Evolutionary conservation across 2,888 invertebrate genomes (phyloP).

Genomic region (Hypsopygia costalis): DNA sequence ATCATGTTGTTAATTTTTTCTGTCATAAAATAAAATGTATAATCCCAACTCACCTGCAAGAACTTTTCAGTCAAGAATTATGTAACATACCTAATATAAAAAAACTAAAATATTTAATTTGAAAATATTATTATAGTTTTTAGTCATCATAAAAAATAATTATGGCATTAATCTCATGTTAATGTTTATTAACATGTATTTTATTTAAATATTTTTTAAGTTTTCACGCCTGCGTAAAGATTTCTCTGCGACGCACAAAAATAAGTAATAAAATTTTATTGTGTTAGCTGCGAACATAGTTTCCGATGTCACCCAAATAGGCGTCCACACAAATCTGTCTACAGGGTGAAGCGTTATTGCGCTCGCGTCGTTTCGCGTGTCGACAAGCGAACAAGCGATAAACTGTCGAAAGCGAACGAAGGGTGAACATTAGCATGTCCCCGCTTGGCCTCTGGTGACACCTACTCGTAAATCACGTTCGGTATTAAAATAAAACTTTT

Average conservation of each 20-base stretch:
- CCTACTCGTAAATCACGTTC: constrained; percentile 39
- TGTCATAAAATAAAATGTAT: too few relatives aligned
- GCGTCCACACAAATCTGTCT: constrained; percentile 58
- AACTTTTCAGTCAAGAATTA: too few relatives aligned
- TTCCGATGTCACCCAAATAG: constrained; percentile 59
- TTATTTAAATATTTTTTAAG: not conserved
- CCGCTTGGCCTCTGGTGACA: constrained; percentile 29
- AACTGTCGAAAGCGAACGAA: constrained; percentile 41
- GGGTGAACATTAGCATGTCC: constrained; percentile 42
- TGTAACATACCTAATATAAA: too few relatives aligned
- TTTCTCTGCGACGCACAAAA: constrained; percentile 14
- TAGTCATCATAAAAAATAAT: too few relatives aligned
- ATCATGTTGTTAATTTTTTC: too few relatives aligned
- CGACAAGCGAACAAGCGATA: constrained; percentile 41
- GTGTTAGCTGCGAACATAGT: constrained; percentile 37
- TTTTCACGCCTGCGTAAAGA: constrained; percentile 11
- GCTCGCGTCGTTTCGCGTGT: constrained; percentile 40
- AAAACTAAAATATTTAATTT: too few relatives aligned
- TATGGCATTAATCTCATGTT: too few relatives aligned
- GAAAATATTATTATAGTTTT: too few relatives aligned
- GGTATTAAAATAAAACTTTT: constrained; percentile 29
- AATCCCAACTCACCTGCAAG: too few relatives aligned
- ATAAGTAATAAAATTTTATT: constrained; percentile 34
- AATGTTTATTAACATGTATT: not conserved
- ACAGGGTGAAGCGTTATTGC: constrained; percentile 35